Conservation (phyloP, 2,888 invertebrate genomes). For the Perizoma affinitatum region DNA sequence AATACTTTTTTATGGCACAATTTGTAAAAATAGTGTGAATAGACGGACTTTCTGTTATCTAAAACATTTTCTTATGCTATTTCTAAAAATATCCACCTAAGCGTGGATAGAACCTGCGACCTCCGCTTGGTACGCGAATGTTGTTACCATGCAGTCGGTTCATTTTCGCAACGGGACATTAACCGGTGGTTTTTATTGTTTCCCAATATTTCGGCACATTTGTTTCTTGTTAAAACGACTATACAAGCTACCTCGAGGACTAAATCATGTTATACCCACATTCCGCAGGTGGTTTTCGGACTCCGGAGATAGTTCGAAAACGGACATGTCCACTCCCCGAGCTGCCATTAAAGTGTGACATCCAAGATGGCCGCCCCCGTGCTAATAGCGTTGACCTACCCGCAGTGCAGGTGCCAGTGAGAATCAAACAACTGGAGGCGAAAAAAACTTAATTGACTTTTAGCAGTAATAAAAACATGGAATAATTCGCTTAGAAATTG, state of each 20-base stretch:
- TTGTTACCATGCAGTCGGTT: too few relatives aligned
- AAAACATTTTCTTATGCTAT: too few relatives aligned
- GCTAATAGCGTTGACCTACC: conserved; percentile 77
- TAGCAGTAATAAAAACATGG: not conserved
- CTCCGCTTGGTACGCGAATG: too few relatives aligned
- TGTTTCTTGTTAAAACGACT: not conserved
- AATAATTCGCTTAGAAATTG: too few relatives aligned
- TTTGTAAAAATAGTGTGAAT: too few relatives aligned
- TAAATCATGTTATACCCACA: conserved; percentile 28
- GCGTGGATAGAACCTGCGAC: too few relatives aligned
- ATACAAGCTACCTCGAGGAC: not conserved
- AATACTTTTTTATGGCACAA: too few relatives aligned
- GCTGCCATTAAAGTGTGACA: conserved; percentile 42
- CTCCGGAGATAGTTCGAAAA: conserved; percentile 63
- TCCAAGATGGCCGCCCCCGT: conserved; percentile 67
- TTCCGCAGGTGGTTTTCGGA: conserved; percentile 58
- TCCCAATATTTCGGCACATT: too few relatives aligned
- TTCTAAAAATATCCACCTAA: too few relatives aligned
- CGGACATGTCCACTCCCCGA: conserved; percentile 63
- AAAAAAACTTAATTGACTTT: conserved; percentile 20
- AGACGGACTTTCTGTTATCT: too few relatives aligned
- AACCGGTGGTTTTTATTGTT: not conserved
- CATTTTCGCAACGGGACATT: not conserved
- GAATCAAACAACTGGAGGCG: conserved; percentile 72
- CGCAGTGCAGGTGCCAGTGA: conserved; percentile 75